Percentiles rank a stretch among this genome's conserved stretches.
Evolutionary conservation across 2,113 vertebrate species (phyloP).

Genomic region (Cromileptes altivelis): DNA sequence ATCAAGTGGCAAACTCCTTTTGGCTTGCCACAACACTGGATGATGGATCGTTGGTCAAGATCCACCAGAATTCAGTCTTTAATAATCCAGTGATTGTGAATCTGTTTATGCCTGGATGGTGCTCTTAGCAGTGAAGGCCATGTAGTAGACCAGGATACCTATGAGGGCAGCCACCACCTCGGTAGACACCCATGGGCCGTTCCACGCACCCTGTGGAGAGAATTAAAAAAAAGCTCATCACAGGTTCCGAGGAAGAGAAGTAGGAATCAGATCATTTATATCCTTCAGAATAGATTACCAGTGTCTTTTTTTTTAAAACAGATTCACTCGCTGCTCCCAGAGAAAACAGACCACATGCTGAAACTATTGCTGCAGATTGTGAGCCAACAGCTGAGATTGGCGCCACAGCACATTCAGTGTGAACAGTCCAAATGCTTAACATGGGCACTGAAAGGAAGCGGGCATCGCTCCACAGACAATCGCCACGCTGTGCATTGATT

Average conservation of each 20-base stretch:
- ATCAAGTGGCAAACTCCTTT: conserved; percentile 32
- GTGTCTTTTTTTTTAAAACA: no score
- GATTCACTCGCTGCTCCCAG: no score
- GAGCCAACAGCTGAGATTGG: no score
- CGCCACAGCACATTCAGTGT: no score
- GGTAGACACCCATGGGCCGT: conserved; percentile 92
- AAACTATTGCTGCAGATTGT: no score
- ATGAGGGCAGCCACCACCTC: conserved; percentile 91
- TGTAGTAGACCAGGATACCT: conserved; percentile 89
- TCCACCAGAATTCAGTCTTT: conserved; percentile 70
- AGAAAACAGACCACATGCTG: no score
- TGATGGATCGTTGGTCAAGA: conserved; percentile 28
- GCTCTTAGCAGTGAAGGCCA: conserved; percentile 91
- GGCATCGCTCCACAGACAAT: no score
- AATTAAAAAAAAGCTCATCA: not conserved
- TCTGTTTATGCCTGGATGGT: conserved; percentile 88
- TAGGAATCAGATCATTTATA: no score
- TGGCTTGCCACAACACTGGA: conserved; percentile 37
- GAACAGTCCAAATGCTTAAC: no score
- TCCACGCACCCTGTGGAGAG: conserved; percentile 89
- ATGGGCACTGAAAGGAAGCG: no score
- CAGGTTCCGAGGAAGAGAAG: not conserved
- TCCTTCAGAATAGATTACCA: no score
- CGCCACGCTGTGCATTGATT: no score
- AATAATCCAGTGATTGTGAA: conserved; percentile 48